Evolutionary conservation across 92 coral and sea anemone genomes (phyloP).

Genomic region (Montipora capitata): DNA sequence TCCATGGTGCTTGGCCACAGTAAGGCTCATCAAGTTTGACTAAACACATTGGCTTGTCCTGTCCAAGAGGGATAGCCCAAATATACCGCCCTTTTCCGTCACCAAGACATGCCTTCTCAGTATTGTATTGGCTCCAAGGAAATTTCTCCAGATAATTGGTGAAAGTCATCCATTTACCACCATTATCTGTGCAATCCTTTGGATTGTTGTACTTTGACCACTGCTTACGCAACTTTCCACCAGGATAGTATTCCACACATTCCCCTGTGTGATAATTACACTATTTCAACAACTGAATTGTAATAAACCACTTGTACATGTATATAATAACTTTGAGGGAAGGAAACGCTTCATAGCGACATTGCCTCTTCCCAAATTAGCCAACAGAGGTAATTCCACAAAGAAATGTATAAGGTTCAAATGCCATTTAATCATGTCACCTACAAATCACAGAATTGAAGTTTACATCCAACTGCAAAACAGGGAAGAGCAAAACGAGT

Average conservation of each 20-base stretch:
- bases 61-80: constrained; percentile 88
- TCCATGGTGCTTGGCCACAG: constrained; percentile 84
- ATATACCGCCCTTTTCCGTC: constrained; percentile 60
- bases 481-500: too few relatives aligned
- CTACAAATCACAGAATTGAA: too few relatives aligned
- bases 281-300: too few relatives aligned
- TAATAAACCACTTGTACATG: too few relatives aligned
- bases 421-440: too few relatives aligned
- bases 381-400: too few relatives aligned
- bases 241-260: constrained; percentile 86
- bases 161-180: constrained; percentile 87
- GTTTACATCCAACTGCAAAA: too few relatives aligned
- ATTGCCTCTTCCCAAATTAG: too few relatives aligned
- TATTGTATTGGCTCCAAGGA: constrained; percentile 2
- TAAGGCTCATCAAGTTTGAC: constrained; percentile 81
- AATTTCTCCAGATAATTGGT: constrained; percentile 88
- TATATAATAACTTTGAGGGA: too few relatives aligned
- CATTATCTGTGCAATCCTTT: constrained; percentile 78
- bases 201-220: constrained; percentile 91
- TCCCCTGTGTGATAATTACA: constrained; percentile 71
- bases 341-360: too few relatives aligned
- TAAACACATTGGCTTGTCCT: constrained; percentile 79
- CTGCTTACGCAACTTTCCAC: constrained; percentile 69
- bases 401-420: too few relatives aligned
- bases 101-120: constrained; percentile 54